These are phyloP conservation scores for Equus quagga DNA, from an alignment of 2,113 vertebrate genomes.

Conservation along the genomic window DNA sequence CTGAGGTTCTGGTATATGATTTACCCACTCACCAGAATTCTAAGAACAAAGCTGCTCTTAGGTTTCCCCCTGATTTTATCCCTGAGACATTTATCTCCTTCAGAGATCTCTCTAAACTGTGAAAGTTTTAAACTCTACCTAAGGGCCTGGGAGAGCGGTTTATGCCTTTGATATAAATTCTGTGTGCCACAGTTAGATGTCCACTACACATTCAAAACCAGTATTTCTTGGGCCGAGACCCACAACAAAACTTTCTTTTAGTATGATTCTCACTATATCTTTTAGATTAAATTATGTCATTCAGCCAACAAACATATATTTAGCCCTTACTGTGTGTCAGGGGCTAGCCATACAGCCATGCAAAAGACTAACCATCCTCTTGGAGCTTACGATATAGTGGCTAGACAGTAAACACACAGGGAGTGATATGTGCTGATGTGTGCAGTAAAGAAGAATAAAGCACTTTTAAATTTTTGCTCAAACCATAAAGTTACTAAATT, in stretches of 20 bases:
- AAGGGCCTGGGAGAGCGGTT: not conserved
- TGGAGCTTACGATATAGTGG: not conserved
- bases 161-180: slow-evolving; percentile 44
- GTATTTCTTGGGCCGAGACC: slow-evolving; percentile 15
- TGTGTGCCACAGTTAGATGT: not conserved
- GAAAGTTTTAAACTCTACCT: slow-evolving; percentile 8
- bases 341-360: not conserved
- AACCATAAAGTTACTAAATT: slow-evolving; percentile 21
- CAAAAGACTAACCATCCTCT: not conserved
- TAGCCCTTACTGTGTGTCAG: not conserved
- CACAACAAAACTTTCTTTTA: slow-evolving; percentile 9
- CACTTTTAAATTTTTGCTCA: not conserved
- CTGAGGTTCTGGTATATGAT: not conserved
- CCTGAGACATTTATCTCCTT: slow-evolving; percentile 34
- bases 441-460: slow-evolving; percentile 47
- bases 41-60: slow-evolving; percentile 25
- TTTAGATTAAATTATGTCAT: slow-evolving; percentile 60
- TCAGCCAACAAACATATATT: slow-evolving; percentile 26
- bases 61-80: not conserved
- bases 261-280: slow-evolving; percentile 15
- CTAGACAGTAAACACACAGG: not conserved
- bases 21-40: slow-evolving; percentile 38
- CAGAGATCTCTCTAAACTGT: not conserved
- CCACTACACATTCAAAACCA: not conserved
- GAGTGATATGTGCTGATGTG: not conserved